phyloP scores from a whole-genome alignment of 1,140 invertebrate species.

The Anthonomus grandis region DNA sequence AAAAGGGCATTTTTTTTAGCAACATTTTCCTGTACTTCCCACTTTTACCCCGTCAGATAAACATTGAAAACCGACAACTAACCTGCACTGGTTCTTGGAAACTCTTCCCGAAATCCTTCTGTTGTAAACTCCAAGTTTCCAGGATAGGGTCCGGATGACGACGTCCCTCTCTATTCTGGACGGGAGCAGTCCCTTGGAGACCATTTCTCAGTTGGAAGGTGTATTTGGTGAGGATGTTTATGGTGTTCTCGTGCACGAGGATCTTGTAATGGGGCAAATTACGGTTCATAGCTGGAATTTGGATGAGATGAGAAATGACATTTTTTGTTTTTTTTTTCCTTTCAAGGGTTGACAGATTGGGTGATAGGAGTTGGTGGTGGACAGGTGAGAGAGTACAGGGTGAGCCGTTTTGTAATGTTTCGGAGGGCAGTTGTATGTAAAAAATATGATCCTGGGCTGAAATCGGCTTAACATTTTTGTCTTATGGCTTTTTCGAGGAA shows the following conservation, averaged over 20 bases:
- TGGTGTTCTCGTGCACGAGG: conserved; percentile 24
- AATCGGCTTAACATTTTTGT: too few relatives aligned
- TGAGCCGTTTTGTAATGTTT: background rate
- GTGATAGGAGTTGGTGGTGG: background rate
- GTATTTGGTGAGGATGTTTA: conserved; percentile 23
- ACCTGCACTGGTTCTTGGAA: conserved; percentile 12
- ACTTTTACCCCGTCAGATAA: background rate
- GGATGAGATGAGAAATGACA: conserved; percentile 17
- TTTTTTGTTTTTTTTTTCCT: too few relatives aligned
- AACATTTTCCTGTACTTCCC: too few relatives aligned
- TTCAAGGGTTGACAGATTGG: conserved; percentile 4
- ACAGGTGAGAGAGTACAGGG: too few relatives aligned
- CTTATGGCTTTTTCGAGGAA: too few relatives aligned
- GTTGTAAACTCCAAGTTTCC: conserved; percentile 19
- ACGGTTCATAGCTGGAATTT: conserved; percentile 17
- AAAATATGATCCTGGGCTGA: background rate
- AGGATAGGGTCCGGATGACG: background rate
- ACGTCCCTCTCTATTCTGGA: background rate
- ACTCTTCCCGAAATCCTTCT: conserved; percentile 12
- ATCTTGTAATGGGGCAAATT: conserved; percentile 26
- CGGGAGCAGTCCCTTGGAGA: too few relatives aligned
- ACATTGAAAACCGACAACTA: too few relatives aligned
- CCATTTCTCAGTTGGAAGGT: conserved; percentile 9
- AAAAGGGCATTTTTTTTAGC: background rate
- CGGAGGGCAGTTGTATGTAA: too few relatives aligned